phyloP scores from a whole-genome alignment of 2,888 invertebrate genomes.

The Tyria jacobaeae region DNA sequence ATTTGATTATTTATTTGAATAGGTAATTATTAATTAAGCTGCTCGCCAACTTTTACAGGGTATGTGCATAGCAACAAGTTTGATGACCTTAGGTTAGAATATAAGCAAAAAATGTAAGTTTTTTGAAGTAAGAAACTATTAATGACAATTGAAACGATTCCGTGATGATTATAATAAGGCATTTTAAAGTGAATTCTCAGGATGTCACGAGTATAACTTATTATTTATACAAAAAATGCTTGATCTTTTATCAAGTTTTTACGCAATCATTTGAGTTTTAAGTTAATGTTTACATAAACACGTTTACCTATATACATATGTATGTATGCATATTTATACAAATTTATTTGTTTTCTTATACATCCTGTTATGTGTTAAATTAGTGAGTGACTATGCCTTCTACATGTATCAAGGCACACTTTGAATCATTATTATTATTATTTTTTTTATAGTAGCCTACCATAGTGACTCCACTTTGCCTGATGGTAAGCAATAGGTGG shows the following conservation, averaged over 20 bases:
- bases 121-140: not conserved
- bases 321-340: constrained; percentile 18
- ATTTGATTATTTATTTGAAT: no score
- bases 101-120: no score
- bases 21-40: no score
- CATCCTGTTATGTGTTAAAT: constrained; percentile 29
- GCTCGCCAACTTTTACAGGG: no score
- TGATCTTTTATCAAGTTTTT: constrained; percentile 2
- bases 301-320: no score
- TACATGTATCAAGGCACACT: not conserved
- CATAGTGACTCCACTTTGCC: no score
- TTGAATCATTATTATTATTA: not conserved
- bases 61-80: no score
- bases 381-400: not conserved
- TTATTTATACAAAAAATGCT: constrained; percentile 7
- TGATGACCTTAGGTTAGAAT: no score
- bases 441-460: no score
- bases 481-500: no score
- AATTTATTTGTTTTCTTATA: constrained; percentile 8
- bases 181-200: constrained; percentile 44
- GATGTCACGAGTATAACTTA: constrained; percentile 47
- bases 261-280: constrained; percentile 10
- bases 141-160: not conserved
- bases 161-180: not conserved
- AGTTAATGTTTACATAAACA: constrained; percentile 48